These are phyloP conservation scores for Enteromius radiatus DNA, from an alignment of 2,797 vertebrate genomes.

Conservation along the genomic window DNA sequence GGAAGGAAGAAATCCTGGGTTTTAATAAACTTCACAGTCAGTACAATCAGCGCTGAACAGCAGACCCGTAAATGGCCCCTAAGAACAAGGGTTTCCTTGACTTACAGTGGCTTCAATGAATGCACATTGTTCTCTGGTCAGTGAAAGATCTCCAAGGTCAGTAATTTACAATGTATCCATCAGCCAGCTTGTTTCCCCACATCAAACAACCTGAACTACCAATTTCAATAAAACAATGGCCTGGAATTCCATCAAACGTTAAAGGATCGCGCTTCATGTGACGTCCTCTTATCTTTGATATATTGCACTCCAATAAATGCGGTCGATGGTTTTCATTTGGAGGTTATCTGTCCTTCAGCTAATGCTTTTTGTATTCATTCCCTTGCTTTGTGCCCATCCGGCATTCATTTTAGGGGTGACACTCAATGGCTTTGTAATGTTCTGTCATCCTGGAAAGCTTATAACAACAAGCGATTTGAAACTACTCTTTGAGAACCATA, in stretches of 20 bases:
- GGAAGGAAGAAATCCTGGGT: conserved; percentile 33
- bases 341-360: conserved; percentile 42
- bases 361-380: conserved; percentile 8
- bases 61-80: not conserved
- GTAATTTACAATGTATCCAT: conserved; percentile 35
- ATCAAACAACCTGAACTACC: not conserved
- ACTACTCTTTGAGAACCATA: conserved; percentile 6
- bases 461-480: not conserved
- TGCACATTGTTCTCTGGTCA: conserved; percentile 35
- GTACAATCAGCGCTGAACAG: conserved; percentile 32
- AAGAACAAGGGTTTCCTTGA: conserved; percentile 31
- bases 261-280: not conserved
- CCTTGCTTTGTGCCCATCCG: conserved; percentile 41
- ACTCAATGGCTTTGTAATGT: conserved; percentile 40
- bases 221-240: conserved; percentile 34
- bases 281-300: not conserved
- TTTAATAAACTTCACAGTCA: conserved; percentile 50
- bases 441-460: conserved; percentile 38
- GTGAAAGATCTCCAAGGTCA: conserved; percentile 4
- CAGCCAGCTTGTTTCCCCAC: conserved; percentile 31
- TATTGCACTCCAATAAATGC: not conserved
- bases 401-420: conserved; percentile 63
- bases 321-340: not conserved
- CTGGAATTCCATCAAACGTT: not conserved
- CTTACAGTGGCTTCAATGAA: conserved; percentile 45